These are phyloP conservation scores for Phyllostomus hastatus DNA, from an alignment of 2,113 vertebrate species.

Conservation along the genomic window DNA sequence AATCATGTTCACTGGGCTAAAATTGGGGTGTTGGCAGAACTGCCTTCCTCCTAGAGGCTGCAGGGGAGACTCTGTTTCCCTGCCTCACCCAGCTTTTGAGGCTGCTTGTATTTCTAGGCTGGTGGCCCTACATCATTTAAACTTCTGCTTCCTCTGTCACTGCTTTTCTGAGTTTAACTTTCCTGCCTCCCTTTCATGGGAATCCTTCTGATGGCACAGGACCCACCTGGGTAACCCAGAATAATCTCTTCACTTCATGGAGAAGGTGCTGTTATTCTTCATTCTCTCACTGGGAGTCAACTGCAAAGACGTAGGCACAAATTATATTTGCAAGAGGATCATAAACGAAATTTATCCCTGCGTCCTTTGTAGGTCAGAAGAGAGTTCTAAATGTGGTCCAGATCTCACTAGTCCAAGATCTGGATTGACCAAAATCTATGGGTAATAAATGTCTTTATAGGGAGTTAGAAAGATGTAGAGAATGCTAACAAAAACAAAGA, in stretches of 20 bases:
- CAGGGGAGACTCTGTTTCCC: neutral
- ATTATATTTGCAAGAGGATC: neutral
- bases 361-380: neutral
- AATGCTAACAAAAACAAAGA: neutral
- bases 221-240: neutral
- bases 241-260: neutral
- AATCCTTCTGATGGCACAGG: neutral
- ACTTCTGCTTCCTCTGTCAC: neutral
- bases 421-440: neutral
- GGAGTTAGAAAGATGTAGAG: neutral
- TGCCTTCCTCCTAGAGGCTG: neutral
- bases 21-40: neutral
- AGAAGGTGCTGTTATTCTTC: neutral
- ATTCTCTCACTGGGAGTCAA: neutral
- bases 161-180: neutral
- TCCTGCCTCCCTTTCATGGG: neutral
- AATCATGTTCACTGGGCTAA: neutral
- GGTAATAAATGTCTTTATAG: neutral
- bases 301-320: neutral
- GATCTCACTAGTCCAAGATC: neutral
- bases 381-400: neutral
- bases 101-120: neutral
- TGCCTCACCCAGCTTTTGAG: neutral
- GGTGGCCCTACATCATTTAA: rapidly evolving
- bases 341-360: neutral